Percentiles rank a stretch among this genome's conserved stretches.
Conservation (phyloP, 1,140 invertebrate species). For the Bombus sibiricus region DNA sequence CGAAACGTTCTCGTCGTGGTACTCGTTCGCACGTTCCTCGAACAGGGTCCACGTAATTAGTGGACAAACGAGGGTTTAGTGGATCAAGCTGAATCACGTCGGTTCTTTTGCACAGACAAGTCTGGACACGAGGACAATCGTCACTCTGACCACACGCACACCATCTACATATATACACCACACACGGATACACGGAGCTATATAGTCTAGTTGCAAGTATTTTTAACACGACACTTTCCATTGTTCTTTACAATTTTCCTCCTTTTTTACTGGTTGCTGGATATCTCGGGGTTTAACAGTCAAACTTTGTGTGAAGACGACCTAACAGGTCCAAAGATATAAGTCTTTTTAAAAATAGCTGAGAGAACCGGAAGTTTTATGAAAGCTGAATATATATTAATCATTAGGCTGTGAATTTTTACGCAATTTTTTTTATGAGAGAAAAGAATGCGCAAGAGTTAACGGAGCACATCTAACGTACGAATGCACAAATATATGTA, state of each 20-base stretch:
- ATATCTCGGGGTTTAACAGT: too few species aligned
- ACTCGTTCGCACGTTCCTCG: slow-evolving; percentile 24
- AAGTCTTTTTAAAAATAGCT: too few species aligned
- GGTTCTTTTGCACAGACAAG: neutral
- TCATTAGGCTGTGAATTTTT: too few species aligned
- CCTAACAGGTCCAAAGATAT: too few species aligned
- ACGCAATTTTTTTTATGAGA: too few species aligned
- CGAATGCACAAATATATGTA: too few species aligned
- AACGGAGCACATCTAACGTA: too few species aligned
- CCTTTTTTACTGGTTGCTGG: too few species aligned
- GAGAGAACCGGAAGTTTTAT: too few species aligned
- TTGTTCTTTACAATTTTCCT: neutral
- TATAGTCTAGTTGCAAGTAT: slow-evolving; percentile 20
- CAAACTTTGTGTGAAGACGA: too few species aligned
- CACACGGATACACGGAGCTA: neutral
- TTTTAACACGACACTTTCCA: neutral
- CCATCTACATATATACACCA: neutral
- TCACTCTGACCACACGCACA: neutral
- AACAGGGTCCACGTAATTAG: slow-evolving; percentile 23
- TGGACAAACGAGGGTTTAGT: slow-evolving; percentile 30
- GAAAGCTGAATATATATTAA: too few species aligned
- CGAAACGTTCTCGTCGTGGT: neutral
- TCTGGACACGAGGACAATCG: slow-evolving; percentile 3
- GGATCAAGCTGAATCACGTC: neutral
- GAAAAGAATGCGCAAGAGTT: too few species aligned